Conservation (phyloP, 2,888 invertebrate genomes). For the Amblyjoppa proteus region DNA sequence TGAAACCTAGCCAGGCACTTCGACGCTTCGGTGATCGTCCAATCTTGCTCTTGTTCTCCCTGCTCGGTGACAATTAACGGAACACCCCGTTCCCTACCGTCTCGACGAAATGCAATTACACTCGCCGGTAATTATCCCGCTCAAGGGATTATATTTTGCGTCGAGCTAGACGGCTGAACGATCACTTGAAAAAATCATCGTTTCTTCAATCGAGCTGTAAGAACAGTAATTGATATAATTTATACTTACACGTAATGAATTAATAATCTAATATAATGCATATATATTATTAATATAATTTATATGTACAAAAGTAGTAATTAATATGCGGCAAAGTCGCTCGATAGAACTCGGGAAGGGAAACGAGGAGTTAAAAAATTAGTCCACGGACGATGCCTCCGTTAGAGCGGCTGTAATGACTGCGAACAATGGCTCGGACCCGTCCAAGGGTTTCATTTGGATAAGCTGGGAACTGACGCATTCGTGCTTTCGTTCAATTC, state of each 20-base stretch:
- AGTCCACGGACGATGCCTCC: not conserved
- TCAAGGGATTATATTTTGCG: not conserved
- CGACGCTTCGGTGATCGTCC: slow-evolving; percentile 37
- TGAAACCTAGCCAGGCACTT: slow-evolving; percentile 25
- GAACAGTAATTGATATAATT: not conserved
- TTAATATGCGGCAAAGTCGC: too few relatives aligned
- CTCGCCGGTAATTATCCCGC: slow-evolving; percentile 4
- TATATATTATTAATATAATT: too few relatives aligned
- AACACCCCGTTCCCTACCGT: not conserved
- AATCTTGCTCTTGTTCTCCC: slow-evolving; percentile 30
- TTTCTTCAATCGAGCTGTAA: not conserved
- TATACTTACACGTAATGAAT: too few relatives aligned
- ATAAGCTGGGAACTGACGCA: slow-evolving; percentile 44
- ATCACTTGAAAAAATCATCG: not conserved
- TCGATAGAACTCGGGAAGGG: not conserved
- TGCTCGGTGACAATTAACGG: slow-evolving; percentile 30
- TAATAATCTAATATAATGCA: too few relatives aligned
- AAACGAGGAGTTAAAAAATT: not conserved
- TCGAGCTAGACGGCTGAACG: not conserved
- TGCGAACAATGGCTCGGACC: slow-evolving; percentile 49
- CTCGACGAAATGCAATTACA: slow-evolving; percentile 30
- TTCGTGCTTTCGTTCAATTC: not conserved
- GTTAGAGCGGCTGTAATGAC: not conserved
- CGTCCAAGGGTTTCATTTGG: slow-evolving; percentile 35
- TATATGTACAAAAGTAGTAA: not conserved